These are phyloP conservation scores for Aphelenchoides besseyi DNA, from an alignment of 1,140 invertebrate genomes.

Conservation along the genomic window DNA sequence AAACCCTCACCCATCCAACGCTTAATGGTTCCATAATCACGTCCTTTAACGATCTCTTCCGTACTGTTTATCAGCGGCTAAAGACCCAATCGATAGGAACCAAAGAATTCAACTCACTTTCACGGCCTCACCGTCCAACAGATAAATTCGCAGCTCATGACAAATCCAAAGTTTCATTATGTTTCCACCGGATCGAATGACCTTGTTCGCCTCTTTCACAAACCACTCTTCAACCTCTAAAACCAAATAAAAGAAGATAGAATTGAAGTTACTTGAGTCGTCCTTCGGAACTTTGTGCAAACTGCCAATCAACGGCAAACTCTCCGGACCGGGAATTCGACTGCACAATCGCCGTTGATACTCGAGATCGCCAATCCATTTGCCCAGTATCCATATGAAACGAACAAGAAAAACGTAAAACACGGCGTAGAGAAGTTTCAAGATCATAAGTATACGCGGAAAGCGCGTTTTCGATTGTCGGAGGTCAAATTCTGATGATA, in stretches of 20 bases:
- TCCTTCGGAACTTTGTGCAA: constrained; percentile 14
- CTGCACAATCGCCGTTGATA: neutral
- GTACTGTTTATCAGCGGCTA: constrained; percentile 7
- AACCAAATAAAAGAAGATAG: neutral
- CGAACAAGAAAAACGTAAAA: neutral
- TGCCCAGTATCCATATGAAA: neutral
- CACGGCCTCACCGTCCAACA: constrained; percentile 15
- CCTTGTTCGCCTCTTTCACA: neutral
- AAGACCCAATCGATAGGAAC: neutral
- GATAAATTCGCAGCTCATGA: neutral
- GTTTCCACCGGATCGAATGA: neutral
- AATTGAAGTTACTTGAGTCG: neutral
- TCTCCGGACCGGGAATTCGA: neutral
- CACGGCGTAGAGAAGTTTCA: neutral
- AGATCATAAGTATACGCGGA: no score
- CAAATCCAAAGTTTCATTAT: constrained; percentile 3
- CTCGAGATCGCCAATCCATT: neutral
- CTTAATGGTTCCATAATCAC: neutral
- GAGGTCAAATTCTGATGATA: no score
- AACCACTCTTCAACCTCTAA: constrained; percentile 3
- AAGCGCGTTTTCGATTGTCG: no score
- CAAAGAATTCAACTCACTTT: neutral
- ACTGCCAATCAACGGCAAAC: neutral
- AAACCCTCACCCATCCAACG: constrained; percentile 17
- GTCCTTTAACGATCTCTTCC: neutral